Conservation (phyloP, 2,113 vertebrate genomes). For the Hemiscyllium ocellatum region DNA sequence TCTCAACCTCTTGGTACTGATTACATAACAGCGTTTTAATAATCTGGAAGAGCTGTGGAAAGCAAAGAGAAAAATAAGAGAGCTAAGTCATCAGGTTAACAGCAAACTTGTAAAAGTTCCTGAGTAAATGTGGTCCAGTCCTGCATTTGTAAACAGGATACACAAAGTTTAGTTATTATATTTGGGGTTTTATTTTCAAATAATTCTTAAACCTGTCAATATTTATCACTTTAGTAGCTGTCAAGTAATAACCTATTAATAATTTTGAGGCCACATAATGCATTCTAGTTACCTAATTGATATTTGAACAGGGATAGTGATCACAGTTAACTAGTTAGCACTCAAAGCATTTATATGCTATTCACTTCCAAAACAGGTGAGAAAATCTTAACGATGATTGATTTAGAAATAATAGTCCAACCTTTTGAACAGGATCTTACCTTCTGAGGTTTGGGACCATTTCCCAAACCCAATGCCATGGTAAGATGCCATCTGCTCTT, state of each 20-base stretch:
- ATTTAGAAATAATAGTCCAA: neutral
- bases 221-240: neutral
- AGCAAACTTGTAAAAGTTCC: neutral
- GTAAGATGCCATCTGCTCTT: neutral
- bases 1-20: conserved; percentile 40
- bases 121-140: neutral
- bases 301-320: neutral
- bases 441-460: neutral
- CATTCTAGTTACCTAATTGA: neutral
- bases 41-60: conserved; percentile 41
- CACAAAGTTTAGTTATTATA: neutral
- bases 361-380: neutral
- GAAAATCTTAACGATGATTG: neutral
- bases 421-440: neutral
- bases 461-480: neutral
- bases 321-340: neutral
- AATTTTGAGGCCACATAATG: neutral
- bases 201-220: neutral
- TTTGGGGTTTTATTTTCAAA: neutral
- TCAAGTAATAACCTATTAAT: neutral
- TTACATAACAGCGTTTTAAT: conserved; percentile 47
- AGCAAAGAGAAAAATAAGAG: neutral
- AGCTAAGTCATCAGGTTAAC: too few species aligned
- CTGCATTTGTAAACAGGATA: neutral
- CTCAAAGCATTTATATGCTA: neutral